These are phyloP conservation scores for Parascotia fuliginaria DNA, from an alignment of 2,888 invertebrate genomes.

Conservation along the genomic window DNA sequence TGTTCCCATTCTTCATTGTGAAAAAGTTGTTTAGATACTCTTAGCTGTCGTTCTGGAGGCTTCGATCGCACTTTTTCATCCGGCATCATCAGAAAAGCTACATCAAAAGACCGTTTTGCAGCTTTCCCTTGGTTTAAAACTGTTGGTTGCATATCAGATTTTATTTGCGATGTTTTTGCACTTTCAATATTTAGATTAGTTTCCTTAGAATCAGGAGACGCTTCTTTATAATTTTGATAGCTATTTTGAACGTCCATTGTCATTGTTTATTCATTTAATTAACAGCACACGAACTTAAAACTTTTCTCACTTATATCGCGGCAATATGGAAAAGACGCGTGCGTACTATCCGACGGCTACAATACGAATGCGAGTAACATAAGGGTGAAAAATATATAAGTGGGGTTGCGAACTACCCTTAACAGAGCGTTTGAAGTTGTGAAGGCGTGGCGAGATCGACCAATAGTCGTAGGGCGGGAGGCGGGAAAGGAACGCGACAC, in stretches of 20 bases:
- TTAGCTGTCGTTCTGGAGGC: constrained; percentile 83
- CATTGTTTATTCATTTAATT: constrained; percentile 84
- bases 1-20: constrained; percentile 80
- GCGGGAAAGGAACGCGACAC: constrained; percentile 64
- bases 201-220: constrained; percentile 79
- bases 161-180: constrained; percentile 79
- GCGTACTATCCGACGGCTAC: constrained; percentile 73
- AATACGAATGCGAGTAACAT: constrained; percentile 79
- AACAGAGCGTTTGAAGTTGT: constrained; percentile 72
- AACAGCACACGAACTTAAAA: constrained; percentile 68
- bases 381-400: constrained; percentile 85
- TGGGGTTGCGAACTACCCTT: constrained; percentile 81
- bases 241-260: constrained; percentile 89
- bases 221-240: constrained; percentile 80
- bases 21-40: constrained; percentile 82
- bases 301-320: constrained; percentile 82
- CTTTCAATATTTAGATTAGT: constrained; percentile 76
- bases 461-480: constrained; percentile 71
- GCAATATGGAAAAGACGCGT: constrained; percentile 64
- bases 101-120: constrained; percentile 94
- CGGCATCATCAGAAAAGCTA: constrained; percentile 95
- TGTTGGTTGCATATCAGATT: constrained; percentile 72
- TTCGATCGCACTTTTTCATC: constrained; percentile 92
- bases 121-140: constrained; percentile 70
- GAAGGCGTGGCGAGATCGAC: constrained; percentile 70